These are phyloP conservation scores for Leptinotarsa haldemani DNA, from an alignment of 2,888 invertebrate species.

Conservation along the genomic window DNA sequence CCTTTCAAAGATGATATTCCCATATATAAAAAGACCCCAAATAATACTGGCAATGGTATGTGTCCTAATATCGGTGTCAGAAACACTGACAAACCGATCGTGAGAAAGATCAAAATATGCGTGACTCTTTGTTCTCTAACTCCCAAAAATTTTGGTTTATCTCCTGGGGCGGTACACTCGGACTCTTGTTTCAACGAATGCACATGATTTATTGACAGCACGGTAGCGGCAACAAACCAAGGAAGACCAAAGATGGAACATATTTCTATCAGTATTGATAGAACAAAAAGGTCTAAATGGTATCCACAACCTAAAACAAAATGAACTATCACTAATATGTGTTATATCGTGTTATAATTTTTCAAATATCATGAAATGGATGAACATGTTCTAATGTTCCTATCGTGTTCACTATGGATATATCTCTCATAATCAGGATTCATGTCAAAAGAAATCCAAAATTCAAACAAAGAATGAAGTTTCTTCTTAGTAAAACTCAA, in stretches of 20 bases:
- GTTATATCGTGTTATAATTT: background rate
- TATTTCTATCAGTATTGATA: constrained; percentile 87
- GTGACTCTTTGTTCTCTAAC: constrained; percentile 95
- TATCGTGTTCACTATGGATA: too few species aligned
- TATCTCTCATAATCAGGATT: too few species aligned
- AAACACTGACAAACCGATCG: constrained; percentile 90
- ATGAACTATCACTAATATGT: constrained; percentile 70
- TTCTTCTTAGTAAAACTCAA: too few species aligned
- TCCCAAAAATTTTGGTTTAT: constrained; percentile 95
- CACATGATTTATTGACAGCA: constrained; percentile 96
- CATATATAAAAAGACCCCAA: constrained; percentile 98
- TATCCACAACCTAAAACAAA: constrained; percentile 75
- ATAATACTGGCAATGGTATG: constrained; percentile 98
- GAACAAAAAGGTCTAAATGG: constrained; percentile 91
- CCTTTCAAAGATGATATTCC: constrained; percentile 95
- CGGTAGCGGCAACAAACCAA: constrained; percentile 98
- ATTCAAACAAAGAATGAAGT: too few species aligned
- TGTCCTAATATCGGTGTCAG: constrained; percentile 88
- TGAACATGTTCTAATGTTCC: too few species aligned
- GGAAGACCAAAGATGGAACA: constrained; percentile 93
- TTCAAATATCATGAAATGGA: background rate
- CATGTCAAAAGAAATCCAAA: too few species aligned
- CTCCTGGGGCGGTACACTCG: constrained; percentile 96
- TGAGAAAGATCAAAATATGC: constrained; percentile 90
- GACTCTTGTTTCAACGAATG: constrained; percentile 95